Evolutionary conservation across 1,140 invertebrate genomes (phyloP), one percentile per base, ranked within the genome.

Genomic region (Pinna nobilis): DNA sequence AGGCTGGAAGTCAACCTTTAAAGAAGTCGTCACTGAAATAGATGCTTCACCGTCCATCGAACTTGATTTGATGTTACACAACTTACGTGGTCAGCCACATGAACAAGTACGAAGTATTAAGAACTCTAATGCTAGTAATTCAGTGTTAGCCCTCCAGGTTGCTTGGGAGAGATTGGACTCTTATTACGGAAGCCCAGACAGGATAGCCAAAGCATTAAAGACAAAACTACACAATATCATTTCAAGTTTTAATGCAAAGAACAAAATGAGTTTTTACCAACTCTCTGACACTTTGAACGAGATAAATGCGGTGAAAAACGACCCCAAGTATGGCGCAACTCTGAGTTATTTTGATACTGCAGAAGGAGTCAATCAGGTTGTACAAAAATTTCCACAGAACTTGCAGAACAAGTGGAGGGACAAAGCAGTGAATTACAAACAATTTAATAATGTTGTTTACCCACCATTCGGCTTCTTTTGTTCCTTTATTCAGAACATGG

Each of bases 51-150:
- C 41, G 23, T 23, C 47, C 11, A n/a, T n/a, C n/a, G n/a, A 77
- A 63, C 23, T 74, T n/a, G 75, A 77, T 37, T 39, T 78, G 7
- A 30, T 78, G 30, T 3, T 76, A 2, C 60, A 69, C 33, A 74
- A 63, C 33, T 47, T 70, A 13, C n/a, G 63, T 66, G 15, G 18
- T 35, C 11, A 71, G 9, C 70, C 61, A 2, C 35, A 30, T 1
- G 64, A 71, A 57, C 67, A 76, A 55, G 50, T 55, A 0, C 32
- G 18, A 23, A 64, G 50, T 30, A 51, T 64, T 30, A 71, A 63
- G n/a, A 57, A 44, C 49, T 20, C 60, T 2, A 70, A 65, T 60
- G 41, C 59, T 13, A 30, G 47, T 47, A n/a, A 74, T 33, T 55
- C 70, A 2, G 9, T 1, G 15, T 41, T 0, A 5, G 70, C 61